Evolutionary conservation across 2,113 vertebrate species (phyloP).

Genomic region (Pseudopodoces humilis): DNA sequence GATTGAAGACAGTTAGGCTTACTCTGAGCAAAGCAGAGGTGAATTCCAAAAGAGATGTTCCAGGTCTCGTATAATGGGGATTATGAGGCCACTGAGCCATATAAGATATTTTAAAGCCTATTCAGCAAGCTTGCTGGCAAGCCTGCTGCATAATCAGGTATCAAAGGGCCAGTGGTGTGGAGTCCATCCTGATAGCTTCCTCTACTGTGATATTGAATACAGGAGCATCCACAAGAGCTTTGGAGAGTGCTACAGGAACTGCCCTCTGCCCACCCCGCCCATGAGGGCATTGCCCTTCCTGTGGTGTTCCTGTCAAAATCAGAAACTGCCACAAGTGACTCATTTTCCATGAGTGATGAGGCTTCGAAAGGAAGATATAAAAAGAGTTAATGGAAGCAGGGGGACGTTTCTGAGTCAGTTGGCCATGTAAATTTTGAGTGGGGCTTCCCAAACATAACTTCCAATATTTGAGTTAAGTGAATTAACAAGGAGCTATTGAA

Average conservation of each 20-base stretch:
- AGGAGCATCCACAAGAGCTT: background rate
- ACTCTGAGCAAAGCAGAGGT: background rate
- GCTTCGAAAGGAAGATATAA: constrained; percentile 52
- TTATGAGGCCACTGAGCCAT: constrained; percentile 44
- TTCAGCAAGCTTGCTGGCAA: constrained; percentile 38
- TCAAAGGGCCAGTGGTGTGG: constrained; percentile 2
- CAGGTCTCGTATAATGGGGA: constrained; percentile 33
- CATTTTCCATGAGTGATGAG: constrained; percentile 9
- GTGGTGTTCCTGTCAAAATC: background rate
- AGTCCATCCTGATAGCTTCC: background rate
- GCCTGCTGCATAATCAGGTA: constrained; percentile 1
- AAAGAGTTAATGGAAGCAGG: constrained; percentile 61
- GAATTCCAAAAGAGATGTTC: constrained; percentile 52
- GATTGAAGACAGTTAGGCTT: constrained; percentile 6
- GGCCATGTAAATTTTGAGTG: constrained; percentile 53
- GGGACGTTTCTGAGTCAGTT: constrained; percentile 28
- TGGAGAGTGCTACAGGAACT: background rate
- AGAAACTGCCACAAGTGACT: background rate
- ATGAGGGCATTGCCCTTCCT: background rate
- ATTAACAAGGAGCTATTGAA: constrained; percentile 60
- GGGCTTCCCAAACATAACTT: constrained; percentile 56
- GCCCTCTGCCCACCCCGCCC: background rate
- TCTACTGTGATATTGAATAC: background rate
- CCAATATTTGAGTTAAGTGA: constrained; percentile 47
- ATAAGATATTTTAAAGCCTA: constrained; percentile 58